Base-by-base conservation (phyloP, 23 tunicate genomes). In the Clavelina lepadiformis region DNA sequence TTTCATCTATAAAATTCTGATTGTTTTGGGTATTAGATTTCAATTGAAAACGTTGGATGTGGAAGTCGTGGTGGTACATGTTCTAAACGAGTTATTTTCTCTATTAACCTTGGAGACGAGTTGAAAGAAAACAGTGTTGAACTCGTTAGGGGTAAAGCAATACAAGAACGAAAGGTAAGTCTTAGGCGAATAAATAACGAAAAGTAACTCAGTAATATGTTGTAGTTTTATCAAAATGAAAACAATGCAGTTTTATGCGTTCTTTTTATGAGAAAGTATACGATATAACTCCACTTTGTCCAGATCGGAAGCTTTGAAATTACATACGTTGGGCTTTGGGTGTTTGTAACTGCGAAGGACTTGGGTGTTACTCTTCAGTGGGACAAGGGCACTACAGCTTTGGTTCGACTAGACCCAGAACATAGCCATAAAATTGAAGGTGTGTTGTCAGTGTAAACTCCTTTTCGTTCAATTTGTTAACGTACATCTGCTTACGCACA, bases 261-360 rank as follows among this genome's bases (percentile, higher is more conserved):
- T n/a, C n/a, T n/a, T n/a, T n/a, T n/a, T n/a, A n/a, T n/a, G n/a
- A n/a, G n/a, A n/a, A n/a, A n/a, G n/a, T n/a, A 11, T 18, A 11
- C 50, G 50, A 18, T 11, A n/a, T n/a, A n/a, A n/a, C n/a, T n/a
- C n/a, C n/a, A n/a, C n/a, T 58, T 31, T 36, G 31, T 63, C 18
- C 35, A 89, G 97, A 56, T 89, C 51, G 97, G 97, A 21, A 74
- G 82, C 36, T 89, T 89, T 81, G 97, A 89, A 56, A 71, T 89
- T 21, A 67, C 97, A 15, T 89, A 89, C 49, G 97, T 89, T 44
- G 97, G 97, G 8, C 37, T 89, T 23, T 89, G 97, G 97, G 89
- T 89, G 21, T 89, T 89, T 70, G 89, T 89, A 4, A 81, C 59
- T 49, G 89, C 97, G 20, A 81, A 81, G 46, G 83, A 89, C 21